Conservation (phyloP, 2,888 invertebrate species). For the Theodoxus fluviatilis region DNA sequence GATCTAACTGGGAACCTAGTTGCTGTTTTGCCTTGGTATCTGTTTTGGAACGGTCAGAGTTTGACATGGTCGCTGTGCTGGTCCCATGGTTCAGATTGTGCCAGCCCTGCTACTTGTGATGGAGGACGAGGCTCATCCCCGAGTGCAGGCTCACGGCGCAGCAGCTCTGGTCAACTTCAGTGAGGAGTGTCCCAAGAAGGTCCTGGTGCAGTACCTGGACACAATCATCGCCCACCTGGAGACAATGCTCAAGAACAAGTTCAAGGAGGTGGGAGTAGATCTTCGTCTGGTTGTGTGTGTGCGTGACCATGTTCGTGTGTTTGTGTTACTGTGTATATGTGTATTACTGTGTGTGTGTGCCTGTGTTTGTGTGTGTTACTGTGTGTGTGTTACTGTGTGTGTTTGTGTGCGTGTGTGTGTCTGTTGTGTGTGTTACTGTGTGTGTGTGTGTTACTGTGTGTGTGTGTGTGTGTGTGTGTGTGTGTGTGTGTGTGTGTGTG, state of each 20-base stretch:
- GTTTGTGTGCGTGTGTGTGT: not conserved
- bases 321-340: not conserved
- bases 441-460: not conserved
- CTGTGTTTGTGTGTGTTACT: not conserved
- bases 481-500: too few relatives aligned
- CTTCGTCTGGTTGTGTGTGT: not conserved
- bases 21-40: too few relatives aligned
- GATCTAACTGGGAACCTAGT: too few relatives aligned
- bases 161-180: slow-evolving; percentile 99
- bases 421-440: not conserved
- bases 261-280: slow-evolving; percentile 77
- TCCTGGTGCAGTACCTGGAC: slow-evolving; percentile 88
- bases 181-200: slow-evolving; percentile 96
- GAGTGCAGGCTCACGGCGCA: slow-evolving; percentile 89
- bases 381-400: not conserved
- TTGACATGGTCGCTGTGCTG: too few relatives aligned
- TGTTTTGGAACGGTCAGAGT: too few relatives aligned
- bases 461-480: not conserved
- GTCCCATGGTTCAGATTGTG: slow-evolving; percentile 71
- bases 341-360: not conserved
- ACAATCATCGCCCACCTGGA: slow-evolving; percentile 86
- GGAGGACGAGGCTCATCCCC: slow-evolving; percentile 88
- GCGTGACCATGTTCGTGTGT: not conserved
- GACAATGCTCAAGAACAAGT: slow-evolving; percentile 82
- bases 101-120: slow-evolving; percentile 87